These are phyloP conservation scores for Solenopsis invicta DNA, from an alignment of 1,140 invertebrate species.

Conservation along the genomic window DNA sequence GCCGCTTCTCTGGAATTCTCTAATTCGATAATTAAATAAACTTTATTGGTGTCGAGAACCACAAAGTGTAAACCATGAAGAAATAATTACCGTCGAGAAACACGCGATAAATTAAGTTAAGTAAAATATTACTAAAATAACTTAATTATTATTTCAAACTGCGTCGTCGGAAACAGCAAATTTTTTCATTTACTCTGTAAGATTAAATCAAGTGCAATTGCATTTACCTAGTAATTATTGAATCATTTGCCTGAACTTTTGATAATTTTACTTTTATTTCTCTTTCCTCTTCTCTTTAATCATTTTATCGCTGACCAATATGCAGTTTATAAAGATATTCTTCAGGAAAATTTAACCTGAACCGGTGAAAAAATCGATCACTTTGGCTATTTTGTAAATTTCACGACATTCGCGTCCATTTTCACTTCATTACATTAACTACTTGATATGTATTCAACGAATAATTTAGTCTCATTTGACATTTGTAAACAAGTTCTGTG, in stretches of 20 bases:
- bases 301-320: not conserved
- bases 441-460: not conserved
- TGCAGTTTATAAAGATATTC: conserved; percentile 4
- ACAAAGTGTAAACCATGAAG: not conserved
- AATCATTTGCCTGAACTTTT: not conserved
- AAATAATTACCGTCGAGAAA: not conserved
- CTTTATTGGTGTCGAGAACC: not conserved
- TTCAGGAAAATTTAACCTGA: conserved; percentile 6
- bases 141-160: not conserved
- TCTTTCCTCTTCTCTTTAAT: not conserved
- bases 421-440: conserved; percentile 25
- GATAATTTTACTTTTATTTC: not conserved
- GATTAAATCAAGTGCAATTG: not conserved
- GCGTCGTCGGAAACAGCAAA: no score
- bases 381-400: not conserved
- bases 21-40: conserved; percentile 18
- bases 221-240: not conserved
- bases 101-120: not conserved
- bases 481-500: conserved; percentile 6
- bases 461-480: conserved; percentile 35
- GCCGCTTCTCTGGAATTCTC: not conserved
- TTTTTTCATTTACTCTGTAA: not conserved
- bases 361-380: not conserved
- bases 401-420: not conserved
- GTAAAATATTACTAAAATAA: not conserved